Percentiles rank a stretch among this genome's conserved stretches.
These are phyloP conservation scores for Eudasyphora cyanicolor DNA, from an alignment of 2,888 invertebrate species.

Conservation along the genomic window DNA sequence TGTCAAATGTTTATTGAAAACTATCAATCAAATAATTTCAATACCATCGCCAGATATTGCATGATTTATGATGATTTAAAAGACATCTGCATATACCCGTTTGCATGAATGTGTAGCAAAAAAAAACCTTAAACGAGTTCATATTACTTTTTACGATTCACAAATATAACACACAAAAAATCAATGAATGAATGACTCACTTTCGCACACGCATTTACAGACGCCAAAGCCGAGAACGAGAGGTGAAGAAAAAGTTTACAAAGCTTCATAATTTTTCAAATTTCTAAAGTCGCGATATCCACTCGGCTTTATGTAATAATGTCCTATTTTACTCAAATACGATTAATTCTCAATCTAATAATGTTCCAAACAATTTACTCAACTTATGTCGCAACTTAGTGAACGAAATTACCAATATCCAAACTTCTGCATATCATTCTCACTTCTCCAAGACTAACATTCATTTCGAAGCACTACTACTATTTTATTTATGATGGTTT, in stretches of 20 bases:
- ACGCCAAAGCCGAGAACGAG: neutral
- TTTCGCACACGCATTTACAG: neutral
- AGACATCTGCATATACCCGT: constrained; percentile 4
- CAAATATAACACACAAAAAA: neutral
- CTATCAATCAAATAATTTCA: neutral
- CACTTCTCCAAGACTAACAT: too few relatives aligned
- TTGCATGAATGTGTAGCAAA: neutral
- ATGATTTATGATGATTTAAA: neutral
- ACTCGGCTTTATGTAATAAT: too few relatives aligned
- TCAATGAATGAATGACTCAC: neutral
- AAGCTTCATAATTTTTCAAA: neutral
- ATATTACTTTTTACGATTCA: neutral
- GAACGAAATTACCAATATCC: too few relatives aligned
- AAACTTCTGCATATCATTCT: too few relatives aligned
- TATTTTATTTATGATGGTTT: too few relatives aligned
- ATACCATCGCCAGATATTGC: neutral
- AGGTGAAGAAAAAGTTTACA: neutral
- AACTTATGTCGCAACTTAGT: too few relatives aligned
- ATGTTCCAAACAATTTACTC: too few relatives aligned
- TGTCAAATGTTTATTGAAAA: constrained; percentile 6
- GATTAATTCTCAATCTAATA: too few relatives aligned
- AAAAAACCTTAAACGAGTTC: neutral
- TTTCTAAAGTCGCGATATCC: too few relatives aligned
- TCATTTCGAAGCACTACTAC: too few relatives aligned
- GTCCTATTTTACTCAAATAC: too few relatives aligned